Evolutionary conservation across 2,797 vertebrate genomes (phyloP).

Genomic region (Glossophaga mutica): DNA sequence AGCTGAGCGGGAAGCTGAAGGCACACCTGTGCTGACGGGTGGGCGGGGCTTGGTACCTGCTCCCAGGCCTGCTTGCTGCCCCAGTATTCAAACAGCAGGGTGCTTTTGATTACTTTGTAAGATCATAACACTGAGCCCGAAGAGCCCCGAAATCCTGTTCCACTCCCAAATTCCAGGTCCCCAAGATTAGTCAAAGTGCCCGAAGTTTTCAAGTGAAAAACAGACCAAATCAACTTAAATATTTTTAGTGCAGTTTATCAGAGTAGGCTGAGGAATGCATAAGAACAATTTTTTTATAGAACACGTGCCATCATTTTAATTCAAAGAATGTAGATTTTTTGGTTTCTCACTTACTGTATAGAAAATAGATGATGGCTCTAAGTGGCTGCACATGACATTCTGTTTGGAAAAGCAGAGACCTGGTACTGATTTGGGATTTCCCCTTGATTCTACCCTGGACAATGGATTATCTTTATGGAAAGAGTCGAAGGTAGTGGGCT

Average conservation of each 20-base stretch:
- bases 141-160: background rate
- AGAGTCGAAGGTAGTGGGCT: background rate
- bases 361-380: background rate
- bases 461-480: background rate
- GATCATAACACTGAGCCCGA: background rate
- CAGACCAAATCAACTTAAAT: background rate
- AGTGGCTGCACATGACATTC: background rate
- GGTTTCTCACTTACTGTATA: background rate
- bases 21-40: background rate
- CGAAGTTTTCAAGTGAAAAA: background rate
- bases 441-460: background rate
- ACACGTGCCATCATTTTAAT: background rate
- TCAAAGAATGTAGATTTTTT: background rate
- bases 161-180: background rate
- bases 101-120: background rate
- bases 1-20: background rate
- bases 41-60: too few species aligned
- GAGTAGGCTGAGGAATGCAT: background rate
- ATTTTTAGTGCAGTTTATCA: background rate
- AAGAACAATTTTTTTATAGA: background rate
- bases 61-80: background rate
- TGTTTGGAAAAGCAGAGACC: background rate
- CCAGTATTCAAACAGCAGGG: background rate
- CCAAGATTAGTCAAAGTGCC: background rate
- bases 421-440: background rate